Conservation (phyloP, 2,888 invertebrate genomes). For the Lasioglossum marginatum region DNA sequence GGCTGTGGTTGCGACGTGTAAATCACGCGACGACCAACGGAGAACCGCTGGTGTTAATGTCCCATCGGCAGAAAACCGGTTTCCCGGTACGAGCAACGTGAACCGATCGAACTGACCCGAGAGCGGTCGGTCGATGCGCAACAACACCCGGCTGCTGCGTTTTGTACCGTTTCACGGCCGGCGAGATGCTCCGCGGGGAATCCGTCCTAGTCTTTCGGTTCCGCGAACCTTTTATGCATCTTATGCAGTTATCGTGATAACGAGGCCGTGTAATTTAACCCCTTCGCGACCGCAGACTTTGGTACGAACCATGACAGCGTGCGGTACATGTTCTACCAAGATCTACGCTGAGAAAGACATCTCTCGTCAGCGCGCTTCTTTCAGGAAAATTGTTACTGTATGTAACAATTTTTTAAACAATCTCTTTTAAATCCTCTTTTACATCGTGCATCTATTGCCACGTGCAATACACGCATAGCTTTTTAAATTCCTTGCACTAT, state of each 20-base stretch:
- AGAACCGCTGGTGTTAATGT: constrained; percentile 70
- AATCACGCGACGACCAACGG: constrained; percentile 57
- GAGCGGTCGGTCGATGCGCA: constrained; percentile 53
- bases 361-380: neutral
- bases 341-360: neutral
- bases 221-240: neutral
- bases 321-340: neutral
- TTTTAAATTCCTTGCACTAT: too few relatives aligned
- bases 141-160: constrained; percentile 26
- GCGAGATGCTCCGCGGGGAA: constrained; percentile 23
- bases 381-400: too few relatives aligned
- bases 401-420: too few relatives aligned
- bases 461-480: too few relatives aligned
- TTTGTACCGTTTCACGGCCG: constrained; percentile 63
- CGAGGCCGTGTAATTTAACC: neutral
- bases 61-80: constrained; percentile 64
- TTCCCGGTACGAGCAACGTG: constrained; percentile 38
- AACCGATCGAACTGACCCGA: constrained; percentile 71
- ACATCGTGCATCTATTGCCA: too few relatives aligned
- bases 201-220: constrained; percentile 13
- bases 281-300: neutral
- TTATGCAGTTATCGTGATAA: neutral
- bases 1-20: constrained; percentile 32
- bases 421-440: too few relatives aligned
- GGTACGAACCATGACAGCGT: neutral